Base-by-base conservation (phyloP, 2,888 invertebrate genomes). In the Choristoneura rosaceana region DNA sequence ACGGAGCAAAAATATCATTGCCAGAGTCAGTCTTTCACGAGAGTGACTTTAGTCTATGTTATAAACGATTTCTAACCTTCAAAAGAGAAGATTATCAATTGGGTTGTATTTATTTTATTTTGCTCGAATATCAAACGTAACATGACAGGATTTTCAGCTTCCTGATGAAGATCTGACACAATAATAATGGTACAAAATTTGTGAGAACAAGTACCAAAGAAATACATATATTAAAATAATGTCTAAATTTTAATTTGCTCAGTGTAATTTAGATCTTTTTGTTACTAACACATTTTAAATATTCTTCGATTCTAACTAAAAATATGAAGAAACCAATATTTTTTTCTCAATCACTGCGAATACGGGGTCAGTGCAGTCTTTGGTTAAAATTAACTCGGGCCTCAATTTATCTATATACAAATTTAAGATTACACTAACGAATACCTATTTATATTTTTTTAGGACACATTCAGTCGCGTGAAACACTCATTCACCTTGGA, bases 381-480 rank as follows among this genome's bases (percentile, higher is more conserved):
- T 81, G 81, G 81, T 79, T 80, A 78, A 79, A 75, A 76, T 73
- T 71, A 76, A 60, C 63, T 43, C 17, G 64, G 68, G 64, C 63
- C 25, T 45, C 64, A 17, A 45, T 33, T 17, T 55, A 17, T 65
- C 17, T 68, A 47, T 43, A 12, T 60, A 50, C 50, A 55, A 55
- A 25, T 33, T 55, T 55, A 25, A 1, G 7, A 55, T 55, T n/a
- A 55, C 68, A 52, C 73, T 69, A 60, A 34, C 52, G 52, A 52
- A 17, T 52, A 69, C 60, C 59, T 17, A 10, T 60, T 62, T 4
- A 47, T 62, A 47, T 62, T 71, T 45, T 47, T 67, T 38, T 25
- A 34, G 58, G n/a, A 41, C 52, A 61, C 52, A 82, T 83, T 90
- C 90, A 90, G 90, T 90, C 90, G 87, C 85, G 76, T 79, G 84